Evolutionary conservation across 2,888 invertebrate genomes (phyloP), one percentile per base, ranked within the genome.

Genomic region (Phengaris alcon): DNA sequence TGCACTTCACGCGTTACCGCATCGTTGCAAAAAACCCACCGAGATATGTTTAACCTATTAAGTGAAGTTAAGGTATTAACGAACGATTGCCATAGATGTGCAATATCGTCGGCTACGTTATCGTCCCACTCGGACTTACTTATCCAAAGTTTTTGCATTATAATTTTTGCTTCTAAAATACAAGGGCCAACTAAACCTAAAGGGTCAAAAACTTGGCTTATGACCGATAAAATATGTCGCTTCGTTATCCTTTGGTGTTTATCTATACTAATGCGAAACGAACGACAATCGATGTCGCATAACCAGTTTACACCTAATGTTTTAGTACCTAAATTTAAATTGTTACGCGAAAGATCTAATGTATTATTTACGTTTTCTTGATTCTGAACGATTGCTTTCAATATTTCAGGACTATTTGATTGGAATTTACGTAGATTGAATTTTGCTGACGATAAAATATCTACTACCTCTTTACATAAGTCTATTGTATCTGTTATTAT

Each of bases 241-340:
- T 84, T 84, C 48, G 82, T 83, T 6, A 82, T 75, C 75, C 78
- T 79, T 46, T 68, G 74, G 3, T 15, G 57, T 6, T 72, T n/a
- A 68, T 77, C 57, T 59, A 81, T 75, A 57, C 79, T 72, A 52
- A 82, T 77, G 22, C 75, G 77, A 77, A 81, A 81, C 9, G 68
- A 76, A 13, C 82, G 73, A 12, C 46, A 72, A 57, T 83, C 81
- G 22, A 74, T 68, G 6, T 76, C 68, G 52, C 76, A 80, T 10
- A 75, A 8, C 83, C 83, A 83, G 54, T 80, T 57, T 52, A 82
- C 48, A 10, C 82, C 83, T 44, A 83, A 74, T 6, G 81, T 82
- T 80, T 81, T 83, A 73, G 70, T 44, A 6, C 6, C 12, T 13
- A n/a, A 48, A 48, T 69, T 69, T 9, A 70, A 72, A 2, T 75